Base-by-base conservation (phyloP, 1,140 invertebrate genomes). In the Philopotamus ludificatus region DNA sequence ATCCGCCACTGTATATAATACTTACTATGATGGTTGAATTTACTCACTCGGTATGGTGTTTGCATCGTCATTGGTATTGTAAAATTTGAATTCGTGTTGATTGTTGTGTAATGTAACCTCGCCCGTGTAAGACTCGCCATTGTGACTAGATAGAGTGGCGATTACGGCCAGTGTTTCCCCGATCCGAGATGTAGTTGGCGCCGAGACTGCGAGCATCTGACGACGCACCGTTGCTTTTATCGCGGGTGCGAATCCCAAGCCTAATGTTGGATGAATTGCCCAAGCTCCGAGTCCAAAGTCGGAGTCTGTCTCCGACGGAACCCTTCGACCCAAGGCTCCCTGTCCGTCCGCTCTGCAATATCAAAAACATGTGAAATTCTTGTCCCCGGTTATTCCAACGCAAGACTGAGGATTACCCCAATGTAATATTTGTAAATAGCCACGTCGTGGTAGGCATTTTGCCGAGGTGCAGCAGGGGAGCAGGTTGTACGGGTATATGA, bases 211-310 rank as follows among this genome's bases (percentile, higher is more conserved):
- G n/a, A 60, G 93, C 88, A 73, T 94, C 93, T 0, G 95, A 91
- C 73, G 57, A 25, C 57, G 57, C 2, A 60, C 57, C 85, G 86
- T 22, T 98, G 77, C 84, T 90, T 90, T 71, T 85, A 89, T 81
- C 63, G 81, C 74, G 51, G 87, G 77, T 9, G 91, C 87, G 1
- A 98, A 79, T 1, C 93, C 94, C 0, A 99, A 82, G 16, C 96
- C 97, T 58, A 87, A 79, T 8, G 89, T 80, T 0, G 89, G 82
- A 77, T 95, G 92, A 41, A 98, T 80, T 0, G 96, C 93, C 75
- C 99, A 99, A 0, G 92, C 97, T 26, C 90, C 92, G 0, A 98
- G 83, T 16, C 92, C 83, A 94, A 95, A 98, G 1, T 92, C 93
- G 0, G 93, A 97, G 9, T 98, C 93, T 0, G 92, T 91, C 3